Conservation (phyloP, 2,113 vertebrate species). For the Proteles cristata region DNA sequence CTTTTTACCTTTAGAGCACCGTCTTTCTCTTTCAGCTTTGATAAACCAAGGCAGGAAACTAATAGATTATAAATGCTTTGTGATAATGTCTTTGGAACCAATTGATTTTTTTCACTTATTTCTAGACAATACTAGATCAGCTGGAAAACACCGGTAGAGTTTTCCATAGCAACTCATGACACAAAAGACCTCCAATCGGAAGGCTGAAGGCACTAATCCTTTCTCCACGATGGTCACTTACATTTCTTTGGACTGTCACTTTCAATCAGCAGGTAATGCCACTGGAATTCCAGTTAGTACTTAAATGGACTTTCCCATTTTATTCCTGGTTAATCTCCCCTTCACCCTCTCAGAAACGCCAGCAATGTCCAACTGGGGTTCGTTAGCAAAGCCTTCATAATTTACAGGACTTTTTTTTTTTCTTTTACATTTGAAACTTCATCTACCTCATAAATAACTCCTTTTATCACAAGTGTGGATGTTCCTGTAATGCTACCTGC, state of each 20-base stretch:
- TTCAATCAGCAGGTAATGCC: slow-evolving; percentile 33
- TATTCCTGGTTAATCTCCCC: slow-evolving; percentile 32
- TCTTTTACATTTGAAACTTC: slow-evolving; percentile 52
- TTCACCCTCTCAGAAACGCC: slow-evolving; percentile 44
- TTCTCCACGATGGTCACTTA: background rate
- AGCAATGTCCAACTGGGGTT: slow-evolving; percentile 3
- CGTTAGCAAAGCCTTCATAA: slow-evolving; percentile 47
- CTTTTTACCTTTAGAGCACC: background rate
- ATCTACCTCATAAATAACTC: slow-evolving; percentile 71
- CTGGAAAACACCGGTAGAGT: slow-evolving; percentile 47
- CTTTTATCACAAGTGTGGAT: slow-evolving; percentile 73
- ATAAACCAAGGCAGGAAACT: slow-evolving; percentile 45
- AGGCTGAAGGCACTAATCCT: slow-evolving; percentile 5
- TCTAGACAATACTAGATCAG: slow-evolving; percentile 56
- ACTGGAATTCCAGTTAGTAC: background rate
- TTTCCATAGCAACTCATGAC: slow-evolving; percentile 62
- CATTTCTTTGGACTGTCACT: slow-evolving; percentile 52
- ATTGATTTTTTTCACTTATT: slow-evolving; percentile 45
- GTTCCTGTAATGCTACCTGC: slow-evolving; percentile 68
- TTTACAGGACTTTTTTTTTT: slow-evolving; percentile 38
- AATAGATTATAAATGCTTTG: slow-evolving; percentile 39
- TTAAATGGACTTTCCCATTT: background rate
- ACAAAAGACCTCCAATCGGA: slow-evolving; percentile 35
- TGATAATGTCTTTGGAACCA: slow-evolving; percentile 53
- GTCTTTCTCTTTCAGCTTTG: background rate